Percentiles rank a stretch among this genome's conserved stretches.
Conservation (phyloP, 2,797 vertebrate species). For the Meda fulgida region DNA sequence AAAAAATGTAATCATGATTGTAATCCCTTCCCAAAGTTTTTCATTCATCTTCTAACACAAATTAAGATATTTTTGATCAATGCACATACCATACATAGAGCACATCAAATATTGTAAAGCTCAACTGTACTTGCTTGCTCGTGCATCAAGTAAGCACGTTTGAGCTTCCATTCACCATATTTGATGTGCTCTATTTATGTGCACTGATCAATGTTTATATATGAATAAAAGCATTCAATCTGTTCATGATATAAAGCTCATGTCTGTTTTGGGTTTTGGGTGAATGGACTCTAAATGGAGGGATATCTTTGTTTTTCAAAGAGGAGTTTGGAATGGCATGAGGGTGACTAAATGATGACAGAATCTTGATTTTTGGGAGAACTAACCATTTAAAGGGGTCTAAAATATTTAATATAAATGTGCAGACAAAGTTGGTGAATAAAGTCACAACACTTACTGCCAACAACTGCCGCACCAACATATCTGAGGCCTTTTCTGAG, state of each 20-base stretch:
- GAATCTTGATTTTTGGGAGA: neutral
- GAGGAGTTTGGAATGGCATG: neutral
- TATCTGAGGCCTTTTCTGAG: constrained; percentile 98
- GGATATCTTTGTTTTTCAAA: neutral
- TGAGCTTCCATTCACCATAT: neutral
- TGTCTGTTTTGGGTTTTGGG: neutral
- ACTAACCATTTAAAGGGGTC: no score
- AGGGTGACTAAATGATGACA: neutral
- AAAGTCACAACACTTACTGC: constrained; percentile 82
- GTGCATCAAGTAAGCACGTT: neutral
- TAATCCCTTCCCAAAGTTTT: neutral
- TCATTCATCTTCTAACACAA: neutral
- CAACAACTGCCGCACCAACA: constrained; percentile 96
- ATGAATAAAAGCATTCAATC: neutral
- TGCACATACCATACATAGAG: neutral
- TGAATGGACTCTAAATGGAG: neutral
- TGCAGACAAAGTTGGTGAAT: neutral
- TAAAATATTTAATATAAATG: neutral
- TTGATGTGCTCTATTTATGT: neutral
- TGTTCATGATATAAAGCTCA: neutral
- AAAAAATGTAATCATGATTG: neutral
- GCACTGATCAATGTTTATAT: neutral
- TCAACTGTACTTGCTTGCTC: neutral
- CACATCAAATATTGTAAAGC: neutral
- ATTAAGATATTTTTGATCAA: neutral